Evolutionary conservation across 37 sponge, comb jelly and placozoan species (phyloP).

Genomic region (Mnemiopsis leidyi): DNA sequence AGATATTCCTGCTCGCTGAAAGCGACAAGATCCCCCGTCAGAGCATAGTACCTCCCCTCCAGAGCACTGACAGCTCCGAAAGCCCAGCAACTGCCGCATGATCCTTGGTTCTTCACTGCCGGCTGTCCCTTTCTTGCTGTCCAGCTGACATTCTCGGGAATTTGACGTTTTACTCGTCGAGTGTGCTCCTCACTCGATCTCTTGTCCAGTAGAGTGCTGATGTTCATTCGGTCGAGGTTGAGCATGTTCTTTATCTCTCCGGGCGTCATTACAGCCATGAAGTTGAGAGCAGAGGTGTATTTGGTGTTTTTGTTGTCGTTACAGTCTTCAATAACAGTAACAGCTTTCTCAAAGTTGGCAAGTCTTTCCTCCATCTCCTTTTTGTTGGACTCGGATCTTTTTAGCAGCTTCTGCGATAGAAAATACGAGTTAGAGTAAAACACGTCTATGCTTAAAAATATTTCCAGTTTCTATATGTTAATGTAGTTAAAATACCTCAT

Average conservation of each 20-base stretch:
- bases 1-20: conserved; percentile 19
- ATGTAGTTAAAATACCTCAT: too few species aligned
- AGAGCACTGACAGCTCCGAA: conserved; percentile 9
- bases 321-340: background rate
- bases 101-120: conserved; percentile 1
- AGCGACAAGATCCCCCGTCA: background rate
- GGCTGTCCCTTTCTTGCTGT: background rate
- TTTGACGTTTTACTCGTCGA: background rate
- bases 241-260: background rate
- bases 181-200: background rate
- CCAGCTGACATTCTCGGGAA: background rate
- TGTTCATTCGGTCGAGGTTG: background rate
- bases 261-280: conserved; percentile 8
- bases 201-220: background rate
- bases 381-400: background rate
- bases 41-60: background rate
- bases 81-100: conserved; percentile 3
- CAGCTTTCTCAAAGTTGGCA: background rate
- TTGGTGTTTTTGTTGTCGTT: background rate
- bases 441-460: too few species aligned
- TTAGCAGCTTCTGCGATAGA: background rate
- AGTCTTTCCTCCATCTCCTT: background rate
- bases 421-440: too few species aligned
- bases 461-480: too few species aligned
- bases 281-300: background rate